These are phyloP conservation scores for Synanthedon vespiformis DNA, from an alignment of 2,888 invertebrate species.

Conservation along the genomic window DNA sequence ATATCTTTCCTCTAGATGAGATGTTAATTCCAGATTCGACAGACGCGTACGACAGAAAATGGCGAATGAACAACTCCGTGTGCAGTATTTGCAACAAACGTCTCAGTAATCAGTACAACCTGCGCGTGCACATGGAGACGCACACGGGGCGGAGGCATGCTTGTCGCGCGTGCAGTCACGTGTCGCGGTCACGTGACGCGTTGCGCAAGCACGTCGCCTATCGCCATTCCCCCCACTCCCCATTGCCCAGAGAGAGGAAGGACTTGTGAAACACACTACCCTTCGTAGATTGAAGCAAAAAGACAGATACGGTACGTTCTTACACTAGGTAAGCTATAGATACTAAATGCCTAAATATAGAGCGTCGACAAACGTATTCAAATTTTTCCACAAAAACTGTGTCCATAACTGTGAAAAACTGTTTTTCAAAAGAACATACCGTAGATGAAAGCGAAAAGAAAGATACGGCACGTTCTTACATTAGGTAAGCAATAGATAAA, in stretches of 20 bases:
- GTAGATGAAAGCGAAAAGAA: no score
- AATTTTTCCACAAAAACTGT: no score
- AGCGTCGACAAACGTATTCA: no score
- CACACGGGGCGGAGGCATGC: constrained; percentile 90
- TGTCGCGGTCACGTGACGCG: constrained; percentile 88
- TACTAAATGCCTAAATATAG: no score
- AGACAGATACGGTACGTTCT: not conserved
- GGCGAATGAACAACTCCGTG: constrained; percentile 61
- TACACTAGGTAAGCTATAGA: not conserved
- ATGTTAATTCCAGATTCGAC: constrained; percentile 16
- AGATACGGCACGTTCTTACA: not conserved
- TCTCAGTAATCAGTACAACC: constrained; percentile 89
- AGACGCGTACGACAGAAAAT: constrained; percentile 42
- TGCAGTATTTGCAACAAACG: constrained; percentile 90
- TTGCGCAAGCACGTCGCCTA: constrained; percentile 90
- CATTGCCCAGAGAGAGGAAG: constrained; percentile 2
- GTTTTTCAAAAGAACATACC: no score
- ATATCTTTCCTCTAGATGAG: no score
- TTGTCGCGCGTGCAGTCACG: constrained; percentile 88
- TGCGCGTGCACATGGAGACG: constrained; percentile 91
- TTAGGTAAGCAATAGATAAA: not conserved
- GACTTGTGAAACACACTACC: not conserved
- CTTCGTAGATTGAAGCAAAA: no score
- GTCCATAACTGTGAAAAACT: no score
- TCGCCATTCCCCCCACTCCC: constrained; percentile 81